Conservation (phyloP, 2,113 vertebrate species). For the Glaucomys volans region DNA sequence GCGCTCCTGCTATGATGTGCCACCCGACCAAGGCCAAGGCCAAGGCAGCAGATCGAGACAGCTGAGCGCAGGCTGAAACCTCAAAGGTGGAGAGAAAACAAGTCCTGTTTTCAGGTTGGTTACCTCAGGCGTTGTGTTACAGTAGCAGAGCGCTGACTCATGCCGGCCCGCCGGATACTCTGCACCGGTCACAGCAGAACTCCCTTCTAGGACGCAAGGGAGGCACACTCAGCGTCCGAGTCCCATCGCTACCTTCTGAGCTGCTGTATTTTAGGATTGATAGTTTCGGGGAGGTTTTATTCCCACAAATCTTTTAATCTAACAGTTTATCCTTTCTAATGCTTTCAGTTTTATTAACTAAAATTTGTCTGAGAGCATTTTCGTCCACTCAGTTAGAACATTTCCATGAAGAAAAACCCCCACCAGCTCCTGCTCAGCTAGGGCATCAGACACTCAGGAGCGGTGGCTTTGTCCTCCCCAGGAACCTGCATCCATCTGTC, state of each 20-base stretch:
- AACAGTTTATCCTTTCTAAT: background rate
- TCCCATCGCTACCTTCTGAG: background rate
- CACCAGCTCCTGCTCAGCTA: fast-evolving
- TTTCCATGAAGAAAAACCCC: fast-evolving
- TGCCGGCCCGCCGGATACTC: fast-evolving
- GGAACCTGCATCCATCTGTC: fast-evolving
- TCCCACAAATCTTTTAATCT: background rate
- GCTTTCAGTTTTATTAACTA: background rate
- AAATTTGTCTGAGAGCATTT: background rate
- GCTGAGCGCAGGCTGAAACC: background rate
- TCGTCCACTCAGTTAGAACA: background rate
- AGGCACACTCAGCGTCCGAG: too few relatives aligned
- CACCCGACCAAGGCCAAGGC: background rate
- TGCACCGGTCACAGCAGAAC: too few relatives aligned
- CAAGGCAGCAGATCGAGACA: background rate
- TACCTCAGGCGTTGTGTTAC: background rate
- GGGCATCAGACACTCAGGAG: too few relatives aligned
- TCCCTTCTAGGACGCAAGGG: fast-evolving
- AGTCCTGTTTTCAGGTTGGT: too few relatives aligned
- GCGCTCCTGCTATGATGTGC: background rate
- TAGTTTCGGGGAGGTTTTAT: background rate
- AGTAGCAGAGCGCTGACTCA: background rate
- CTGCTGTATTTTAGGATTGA: background rate
- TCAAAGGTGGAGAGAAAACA: background rate
- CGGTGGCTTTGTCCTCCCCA: too few relatives aligned